Percentiles rank a stretch among this genome's conserved stretches.
These are phyloP conservation scores for Paguma larvata DNA, from an alignment of 2,797 vertebrate genomes.

Conservation along the genomic window DNA sequence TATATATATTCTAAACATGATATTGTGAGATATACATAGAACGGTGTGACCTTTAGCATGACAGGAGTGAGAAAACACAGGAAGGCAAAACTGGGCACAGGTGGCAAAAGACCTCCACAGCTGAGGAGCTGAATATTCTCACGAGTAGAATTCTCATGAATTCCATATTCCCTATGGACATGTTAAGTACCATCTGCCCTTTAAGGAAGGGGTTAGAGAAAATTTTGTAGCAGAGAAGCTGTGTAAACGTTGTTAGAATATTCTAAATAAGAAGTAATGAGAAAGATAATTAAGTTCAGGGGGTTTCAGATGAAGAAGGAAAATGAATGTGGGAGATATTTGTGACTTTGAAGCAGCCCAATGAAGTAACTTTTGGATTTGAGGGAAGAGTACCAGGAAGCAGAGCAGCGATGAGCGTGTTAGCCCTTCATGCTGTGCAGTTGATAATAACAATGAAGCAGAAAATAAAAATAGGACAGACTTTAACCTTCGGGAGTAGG, in stretches of 20 bases:
- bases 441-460: neutral
- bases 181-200: neutral
- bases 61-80: neutral
- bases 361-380: neutral
- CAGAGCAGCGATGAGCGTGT: neutral
- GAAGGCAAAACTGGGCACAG: neutral
- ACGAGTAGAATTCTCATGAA: too few species aligned
- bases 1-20: neutral
- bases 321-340: neutral
- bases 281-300: neutral
- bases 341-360: neutral
- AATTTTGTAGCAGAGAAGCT: neutral
- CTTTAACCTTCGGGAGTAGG: neutral
- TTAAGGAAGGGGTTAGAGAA: neutral
- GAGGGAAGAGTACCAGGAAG: neutral
- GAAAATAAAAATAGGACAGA: neutral
- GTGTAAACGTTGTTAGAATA: neutral
- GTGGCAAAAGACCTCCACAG: neutral
- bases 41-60: neutral
- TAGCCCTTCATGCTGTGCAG: neutral
- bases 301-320: neutral
- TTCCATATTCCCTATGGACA: neutral
- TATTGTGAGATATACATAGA: neutral
- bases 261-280: neutral
- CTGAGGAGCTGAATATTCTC: neutral